Conservation (phyloP, 2,888 invertebrate species). For the Ferdinandea cuprea region DNA sequence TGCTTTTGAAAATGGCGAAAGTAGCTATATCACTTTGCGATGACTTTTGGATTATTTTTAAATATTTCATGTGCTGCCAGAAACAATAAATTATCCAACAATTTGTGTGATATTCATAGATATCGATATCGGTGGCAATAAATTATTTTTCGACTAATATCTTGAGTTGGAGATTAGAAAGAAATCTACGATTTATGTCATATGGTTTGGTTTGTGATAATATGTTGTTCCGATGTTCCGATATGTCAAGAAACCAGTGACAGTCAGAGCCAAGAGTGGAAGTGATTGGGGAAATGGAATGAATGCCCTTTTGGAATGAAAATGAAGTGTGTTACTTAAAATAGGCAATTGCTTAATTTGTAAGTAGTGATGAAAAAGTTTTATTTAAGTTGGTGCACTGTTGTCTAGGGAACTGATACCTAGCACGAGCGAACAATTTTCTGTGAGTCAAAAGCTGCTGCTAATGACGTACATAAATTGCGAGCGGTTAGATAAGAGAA, state of each 20-base stretch:
- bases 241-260: slow-evolving; percentile 3
- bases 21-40: slow-evolving; percentile 15
- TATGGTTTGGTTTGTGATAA: slow-evolving; percentile 1
- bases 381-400: background rate
- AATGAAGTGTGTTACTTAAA: slow-evolving; percentile 21
- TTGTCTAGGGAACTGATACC: background rate
- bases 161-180: slow-evolving; percentile 39
- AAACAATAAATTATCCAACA: slow-evolving; percentile 30
- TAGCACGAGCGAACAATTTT: background rate
- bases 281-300: slow-evolving; percentile 14
- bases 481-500: no score
- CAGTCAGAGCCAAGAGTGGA: background rate
- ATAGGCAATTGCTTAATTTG: slow-evolving; percentile 46
- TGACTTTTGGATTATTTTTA: slow-evolving; percentile 62
- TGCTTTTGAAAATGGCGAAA: no score
- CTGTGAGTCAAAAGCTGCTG: background rate
- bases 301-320: slow-evolving; percentile 4
- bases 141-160: slow-evolving; percentile 35
- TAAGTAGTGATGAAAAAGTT: background rate
- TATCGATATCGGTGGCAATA: slow-evolving; percentile 38
- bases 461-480: no score
- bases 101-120: slow-evolving; percentile 2
- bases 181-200: slow-evolving; percentile 4
- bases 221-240: background rate
- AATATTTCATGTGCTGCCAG: slow-evolving; percentile 22